A percentile compares a stretch with the other conserved stretches of the same genome.
Conservation (phyloP, 1,140 invertebrate genomes). For the Metaphire vulgaris region DNA sequence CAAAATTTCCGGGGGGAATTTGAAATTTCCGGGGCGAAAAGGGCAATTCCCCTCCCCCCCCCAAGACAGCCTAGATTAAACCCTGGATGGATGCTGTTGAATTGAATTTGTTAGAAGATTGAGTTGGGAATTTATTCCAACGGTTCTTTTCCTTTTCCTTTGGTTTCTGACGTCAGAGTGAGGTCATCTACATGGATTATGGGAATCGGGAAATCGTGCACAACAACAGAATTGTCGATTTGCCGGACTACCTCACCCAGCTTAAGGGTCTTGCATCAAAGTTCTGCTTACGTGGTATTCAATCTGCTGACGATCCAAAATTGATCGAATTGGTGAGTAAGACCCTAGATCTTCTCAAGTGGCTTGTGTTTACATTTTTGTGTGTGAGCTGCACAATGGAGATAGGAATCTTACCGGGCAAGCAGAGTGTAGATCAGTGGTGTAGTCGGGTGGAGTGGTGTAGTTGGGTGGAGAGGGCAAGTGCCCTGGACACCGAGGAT, state of each 20-base stretch:
- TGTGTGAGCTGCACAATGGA: no score
- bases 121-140: neutral
- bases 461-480: no score
- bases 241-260: neutral
- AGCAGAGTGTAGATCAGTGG: no score
- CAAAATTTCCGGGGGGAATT: neutral
- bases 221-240: neutral
- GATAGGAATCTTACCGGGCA: no score
- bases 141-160: neutral
- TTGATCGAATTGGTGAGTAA: no score
- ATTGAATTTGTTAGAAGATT: neutral
- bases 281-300: neutral
- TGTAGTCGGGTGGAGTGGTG: no score
- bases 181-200: neutral
- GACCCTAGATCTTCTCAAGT: no score
- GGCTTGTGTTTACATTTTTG: no score
- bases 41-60: no score
- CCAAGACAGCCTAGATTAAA: no score
- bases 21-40: no score
- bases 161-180: neutral
- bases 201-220: neutral
- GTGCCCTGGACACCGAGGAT: no score
- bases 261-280: neutral
- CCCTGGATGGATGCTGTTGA: neutral
- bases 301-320: neutral